Conservation (phyloP, 2,797 vertebrate species). For the Pelochelys cantorii region DNA sequence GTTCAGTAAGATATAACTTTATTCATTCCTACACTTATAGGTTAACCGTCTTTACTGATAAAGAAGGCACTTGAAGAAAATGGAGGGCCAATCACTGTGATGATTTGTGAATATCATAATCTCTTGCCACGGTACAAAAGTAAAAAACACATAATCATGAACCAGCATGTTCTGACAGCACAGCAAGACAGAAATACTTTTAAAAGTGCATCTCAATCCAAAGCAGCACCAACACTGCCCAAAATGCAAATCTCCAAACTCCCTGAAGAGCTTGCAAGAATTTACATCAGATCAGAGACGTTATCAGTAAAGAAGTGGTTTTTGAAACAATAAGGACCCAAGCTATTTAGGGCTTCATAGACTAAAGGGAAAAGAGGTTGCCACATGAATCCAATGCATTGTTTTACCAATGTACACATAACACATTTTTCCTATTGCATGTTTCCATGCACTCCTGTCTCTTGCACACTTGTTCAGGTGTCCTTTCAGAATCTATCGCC, state of each 20-base stretch:
- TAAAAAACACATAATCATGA: not conserved
- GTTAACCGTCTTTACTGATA: not conserved
- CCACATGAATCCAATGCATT: not conserved
- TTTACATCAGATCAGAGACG: not conserved
- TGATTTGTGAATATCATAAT: not conserved
- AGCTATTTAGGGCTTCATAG: not conserved
- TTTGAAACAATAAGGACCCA: not conserved
- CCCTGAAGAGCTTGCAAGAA: not conserved
- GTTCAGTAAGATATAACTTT: not conserved
- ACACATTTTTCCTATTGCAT: not conserved
- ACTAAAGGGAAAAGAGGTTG: not conserved
- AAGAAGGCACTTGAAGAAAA: not conserved
- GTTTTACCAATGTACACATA: not conserved
- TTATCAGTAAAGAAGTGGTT: not conserved
- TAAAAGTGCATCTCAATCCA: not conserved
- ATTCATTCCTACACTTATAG: not conserved
- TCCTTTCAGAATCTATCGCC: not conserved
- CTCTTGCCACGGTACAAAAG: not conserved
- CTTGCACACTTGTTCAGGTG: not conserved
- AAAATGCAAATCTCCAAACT: not conserved
- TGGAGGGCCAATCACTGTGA: not conserved
- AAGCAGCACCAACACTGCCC: not conserved
- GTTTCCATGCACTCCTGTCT: not conserved
- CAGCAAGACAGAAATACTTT: not conserved
- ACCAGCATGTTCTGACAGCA: not conserved